Conservation (phyloP, 1,140 invertebrate species). For the Aporrectodea caliginosa region DNA sequence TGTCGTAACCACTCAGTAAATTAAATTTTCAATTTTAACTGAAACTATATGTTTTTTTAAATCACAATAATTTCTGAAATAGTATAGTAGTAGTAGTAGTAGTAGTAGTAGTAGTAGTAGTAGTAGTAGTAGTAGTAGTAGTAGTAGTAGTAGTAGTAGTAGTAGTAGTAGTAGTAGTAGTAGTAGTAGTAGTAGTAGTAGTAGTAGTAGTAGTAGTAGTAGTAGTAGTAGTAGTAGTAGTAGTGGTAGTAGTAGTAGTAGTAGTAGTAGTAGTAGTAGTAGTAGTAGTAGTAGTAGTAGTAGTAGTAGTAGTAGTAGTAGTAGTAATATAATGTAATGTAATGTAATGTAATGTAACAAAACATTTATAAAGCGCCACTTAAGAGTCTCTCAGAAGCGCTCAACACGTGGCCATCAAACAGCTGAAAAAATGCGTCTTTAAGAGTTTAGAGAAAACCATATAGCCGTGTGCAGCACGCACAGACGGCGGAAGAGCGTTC, state of each 20-base stretch:
- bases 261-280: conserved; percentile 11
- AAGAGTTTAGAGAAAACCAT: no score
- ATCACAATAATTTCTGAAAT: neutral
- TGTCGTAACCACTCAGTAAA: no score
- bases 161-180: conserved; percentile 11
- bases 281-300: conserved; percentile 11
- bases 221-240: conserved; percentile 11
- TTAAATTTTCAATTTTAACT: no score
- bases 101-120: conserved; percentile 11
- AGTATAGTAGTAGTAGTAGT: no score
- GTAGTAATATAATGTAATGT: conserved; percentile 5
- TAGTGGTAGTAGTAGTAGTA: conserved; percentile 11
- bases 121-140: conserved; percentile 11
- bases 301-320: conserved; percentile 11
- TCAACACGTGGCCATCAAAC: no score
- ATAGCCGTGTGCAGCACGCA: no score
- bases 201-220: conserved; percentile 11
- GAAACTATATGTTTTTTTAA: neutral
- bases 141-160: conserved; percentile 11
- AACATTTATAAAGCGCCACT: no score
- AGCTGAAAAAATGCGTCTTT: no score
- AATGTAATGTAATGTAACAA: neutral
- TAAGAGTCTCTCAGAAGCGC: no score
- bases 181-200: conserved; percentile 11
- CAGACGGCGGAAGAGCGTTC: no score